These are phyloP conservation scores for Poeciliopsis turneri DNA, from an alignment of 2,797 vertebrate species.

Conservation along the genomic window DNA sequence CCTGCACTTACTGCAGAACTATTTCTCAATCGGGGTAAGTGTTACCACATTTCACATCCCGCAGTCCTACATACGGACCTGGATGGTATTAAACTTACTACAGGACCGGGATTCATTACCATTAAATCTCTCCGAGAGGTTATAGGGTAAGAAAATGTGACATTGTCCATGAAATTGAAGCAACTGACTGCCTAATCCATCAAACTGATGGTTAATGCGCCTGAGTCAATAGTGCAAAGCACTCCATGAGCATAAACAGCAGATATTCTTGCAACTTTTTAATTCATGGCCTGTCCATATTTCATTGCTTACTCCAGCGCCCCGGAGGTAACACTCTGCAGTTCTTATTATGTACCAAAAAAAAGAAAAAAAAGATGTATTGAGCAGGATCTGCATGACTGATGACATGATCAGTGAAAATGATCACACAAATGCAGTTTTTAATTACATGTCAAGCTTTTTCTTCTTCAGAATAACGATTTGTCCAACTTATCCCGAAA, in stretches of 20 bases:
- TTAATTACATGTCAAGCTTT: conserved; percentile 58
- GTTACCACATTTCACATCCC: conserved; percentile 74
- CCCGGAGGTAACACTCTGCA: conserved; percentile 50
- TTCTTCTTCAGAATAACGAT: conserved; percentile 54
- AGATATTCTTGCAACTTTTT: conserved; percentile 61
- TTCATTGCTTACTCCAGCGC: conserved; percentile 54
- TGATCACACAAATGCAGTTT: conserved; percentile 64
- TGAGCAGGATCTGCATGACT: conserved; percentile 58
- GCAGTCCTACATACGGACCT: conserved; percentile 57
- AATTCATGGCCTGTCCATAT: conserved; percentile 66
- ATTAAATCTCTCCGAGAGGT: conserved; percentile 74
- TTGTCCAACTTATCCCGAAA: conserved; percentile 44
- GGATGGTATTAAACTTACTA: conserved; percentile 65
- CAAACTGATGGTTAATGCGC: conserved; percentile 62
- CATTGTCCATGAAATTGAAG: conserved; percentile 73
- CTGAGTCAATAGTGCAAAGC: conserved; percentile 40
- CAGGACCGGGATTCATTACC: conserved; percentile 70
- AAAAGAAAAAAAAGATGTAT: conserved; percentile 36
- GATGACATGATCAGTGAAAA: conserved; percentile 65
- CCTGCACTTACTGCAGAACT: conserved; percentile 57
- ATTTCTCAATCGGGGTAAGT: conserved; percentile 61
- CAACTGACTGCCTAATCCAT: conserved; percentile 69
- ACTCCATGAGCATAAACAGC: conserved; percentile 49
- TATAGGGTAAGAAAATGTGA: conserved; percentile 71
- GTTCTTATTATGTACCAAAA: conserved; percentile 51